These are phyloP conservation scores for Leptopilina myrica DNA, from an alignment of 2,888 invertebrate genomes.

Conservation along the genomic window DNA sequence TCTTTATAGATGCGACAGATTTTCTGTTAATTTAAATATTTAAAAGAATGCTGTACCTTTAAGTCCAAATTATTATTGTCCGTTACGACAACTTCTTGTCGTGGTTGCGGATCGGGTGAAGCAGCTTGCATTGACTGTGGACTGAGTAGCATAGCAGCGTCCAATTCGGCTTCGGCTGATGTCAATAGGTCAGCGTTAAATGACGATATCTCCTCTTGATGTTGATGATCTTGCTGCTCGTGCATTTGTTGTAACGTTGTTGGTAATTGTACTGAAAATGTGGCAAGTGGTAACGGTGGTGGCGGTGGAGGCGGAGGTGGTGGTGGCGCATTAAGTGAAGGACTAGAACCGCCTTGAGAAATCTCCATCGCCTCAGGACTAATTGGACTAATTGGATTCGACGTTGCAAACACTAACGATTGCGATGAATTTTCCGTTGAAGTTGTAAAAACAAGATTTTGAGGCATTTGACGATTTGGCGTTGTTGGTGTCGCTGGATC, in stretches of 20 bases:
- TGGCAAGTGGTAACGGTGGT: constrained; percentile 75
- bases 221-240: constrained; percentile 58
- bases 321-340: constrained; percentile 57
- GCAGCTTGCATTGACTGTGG: constrained; percentile 69
- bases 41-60: constrained; percentile 61
- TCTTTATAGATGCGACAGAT: too few relatives aligned
- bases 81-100: constrained; percentile 74
- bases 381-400: constrained; percentile 70
- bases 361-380: constrained; percentile 73
- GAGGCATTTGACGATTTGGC: constrained; percentile 75
- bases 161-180: constrained; percentile 76
- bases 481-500: constrained; percentile 81
- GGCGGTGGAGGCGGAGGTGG: constrained; percentile 68
- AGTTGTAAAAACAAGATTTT: constrained; percentile 73
- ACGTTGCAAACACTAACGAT: constrained; percentile 68
- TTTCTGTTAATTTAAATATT: too few relatives aligned
- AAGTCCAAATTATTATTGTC: constrained; percentile 73
- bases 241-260: constrained; percentile 68
- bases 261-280: constrained; percentile 74
- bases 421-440: constrained; percentile 71
- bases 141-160: constrained; percentile 73
- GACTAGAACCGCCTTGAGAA: constrained; percentile 68
- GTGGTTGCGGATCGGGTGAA: constrained; percentile 74
- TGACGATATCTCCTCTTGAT: constrained; percentile 65
- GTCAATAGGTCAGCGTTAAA: constrained; percentile 70